These are phyloP conservation scores for Frankliniella fusca DNA, from an alignment of 2,888 invertebrate species.

Conservation along the genomic window DNA sequence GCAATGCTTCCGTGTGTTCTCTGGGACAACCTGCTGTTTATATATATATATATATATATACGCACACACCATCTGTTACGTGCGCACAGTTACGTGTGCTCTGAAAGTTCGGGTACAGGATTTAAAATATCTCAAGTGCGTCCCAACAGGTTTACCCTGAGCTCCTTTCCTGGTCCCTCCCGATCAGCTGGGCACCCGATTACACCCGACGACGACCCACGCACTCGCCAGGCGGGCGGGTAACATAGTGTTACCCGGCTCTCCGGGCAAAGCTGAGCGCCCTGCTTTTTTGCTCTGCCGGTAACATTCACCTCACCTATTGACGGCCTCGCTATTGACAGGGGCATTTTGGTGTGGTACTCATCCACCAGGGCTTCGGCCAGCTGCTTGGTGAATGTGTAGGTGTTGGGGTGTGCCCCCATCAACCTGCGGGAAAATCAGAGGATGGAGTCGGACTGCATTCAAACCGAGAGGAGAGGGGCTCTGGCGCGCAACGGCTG, in stretches of 20 bases:
- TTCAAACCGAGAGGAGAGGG: background rate
- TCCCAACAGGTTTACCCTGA: too few relatives aligned
- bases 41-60: too few relatives aligned
- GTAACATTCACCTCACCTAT: conserved; percentile 62
- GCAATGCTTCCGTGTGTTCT: too few relatives aligned
- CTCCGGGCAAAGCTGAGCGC: background rate
- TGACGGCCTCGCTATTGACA: conserved; percentile 83
- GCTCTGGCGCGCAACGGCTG: conserved; percentile 33
- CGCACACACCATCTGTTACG: too few relatives aligned
- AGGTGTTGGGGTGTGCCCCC: conserved; percentile 86
- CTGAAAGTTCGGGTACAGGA: too few relatives aligned
- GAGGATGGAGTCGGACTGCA: background rate
- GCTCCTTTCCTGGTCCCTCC: too few relatives aligned
- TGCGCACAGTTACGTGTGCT: too few relatives aligned
- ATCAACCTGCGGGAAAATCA: conserved; percentile 54
- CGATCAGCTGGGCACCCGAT: too few relatives aligned
- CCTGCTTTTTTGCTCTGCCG: background rate
- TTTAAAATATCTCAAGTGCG: too few relatives aligned
- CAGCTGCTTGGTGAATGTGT: conserved; percentile 91
- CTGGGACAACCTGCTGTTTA: too few relatives aligned
- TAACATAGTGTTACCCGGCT: background rate
- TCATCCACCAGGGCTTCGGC: conserved; percentile 78
- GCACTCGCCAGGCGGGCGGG: background rate
- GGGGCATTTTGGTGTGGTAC: conserved; percentile 67
- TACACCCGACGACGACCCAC: too few relatives aligned